These are phyloP conservation scores for Leptatherina wallacei DNA, from an alignment of 2,797 vertebrate species.

Conservation along the genomic window DNA sequence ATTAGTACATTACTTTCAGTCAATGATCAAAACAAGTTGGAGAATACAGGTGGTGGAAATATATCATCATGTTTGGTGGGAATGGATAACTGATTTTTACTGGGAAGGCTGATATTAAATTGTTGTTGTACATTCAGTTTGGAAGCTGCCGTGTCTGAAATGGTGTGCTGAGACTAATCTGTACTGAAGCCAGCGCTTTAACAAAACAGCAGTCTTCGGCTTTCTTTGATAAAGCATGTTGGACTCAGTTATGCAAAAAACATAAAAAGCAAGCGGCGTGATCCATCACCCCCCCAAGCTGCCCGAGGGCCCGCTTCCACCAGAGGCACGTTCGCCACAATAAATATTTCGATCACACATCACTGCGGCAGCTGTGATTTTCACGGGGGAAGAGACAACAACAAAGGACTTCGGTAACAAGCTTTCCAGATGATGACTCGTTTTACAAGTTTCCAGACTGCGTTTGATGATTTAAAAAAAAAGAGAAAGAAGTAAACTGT, in stretches of 20 bases:
- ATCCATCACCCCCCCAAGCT: slow-evolving; percentile 31
- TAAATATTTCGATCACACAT: slow-evolving; percentile 62
- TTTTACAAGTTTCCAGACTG: slow-evolving; percentile 59
- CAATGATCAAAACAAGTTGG: slow-evolving; percentile 26
- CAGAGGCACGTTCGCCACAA: slow-evolving; percentile 37
- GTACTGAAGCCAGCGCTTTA: slow-evolving; percentile 12
- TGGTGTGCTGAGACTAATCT: slow-evolving; percentile 6
- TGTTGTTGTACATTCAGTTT: slow-evolving; percentile 25
- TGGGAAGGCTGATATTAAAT: slow-evolving; percentile 24
- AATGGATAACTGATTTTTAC: slow-evolving; percentile 18
- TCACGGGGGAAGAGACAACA: slow-evolving; percentile 57
- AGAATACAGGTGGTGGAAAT: slow-evolving; percentile 32
- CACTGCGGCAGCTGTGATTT: slow-evolving; percentile 66
- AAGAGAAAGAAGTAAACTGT: slow-evolving; percentile 49
- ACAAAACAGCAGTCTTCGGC: slow-evolving; percentile 15
- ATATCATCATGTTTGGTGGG: slow-evolving; percentile 23
- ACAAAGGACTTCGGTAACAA: slow-evolving; percentile 53
- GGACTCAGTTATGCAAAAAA: slow-evolving; percentile 17
- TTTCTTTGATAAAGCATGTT: slow-evolving; percentile 35
- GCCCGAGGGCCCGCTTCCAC: slow-evolving; percentile 23
- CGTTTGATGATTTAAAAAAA: slow-evolving; percentile 60
- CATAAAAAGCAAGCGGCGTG: slow-evolving; percentile 21
- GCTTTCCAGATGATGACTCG: slow-evolving; percentile 63
- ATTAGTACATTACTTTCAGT: slow-evolving; percentile 24
- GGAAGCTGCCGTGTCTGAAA: slow-evolving; percentile 17